Base-by-base conservation (phyloP, 2,113 vertebrate genomes). In the Eurypyga helias region DNA sequence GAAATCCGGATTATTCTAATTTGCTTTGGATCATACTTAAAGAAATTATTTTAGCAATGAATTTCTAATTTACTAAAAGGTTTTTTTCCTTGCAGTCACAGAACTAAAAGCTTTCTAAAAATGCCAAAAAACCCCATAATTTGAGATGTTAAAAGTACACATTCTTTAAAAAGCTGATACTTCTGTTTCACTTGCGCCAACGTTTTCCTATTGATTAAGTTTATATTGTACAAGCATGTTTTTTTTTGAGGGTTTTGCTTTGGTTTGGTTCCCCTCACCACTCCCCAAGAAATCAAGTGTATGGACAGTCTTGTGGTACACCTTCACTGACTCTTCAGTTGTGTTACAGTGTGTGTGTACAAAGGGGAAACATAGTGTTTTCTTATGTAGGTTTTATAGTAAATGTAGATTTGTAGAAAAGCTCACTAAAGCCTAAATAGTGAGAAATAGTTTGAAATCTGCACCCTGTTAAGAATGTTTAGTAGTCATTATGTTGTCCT, bases 41-140 rank as follows among this genome's bases (percentile, higher is more conserved):
- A 55, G 34, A 21, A 55, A 17, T 90, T 76, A 34, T 36, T 72
- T 83, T 51, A 69, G 33, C 38, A 71, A 51, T 31, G 5, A 41
- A 61, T 77, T 89, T 91, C 15, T 61, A 3, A 36, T 83, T 65
- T 83, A 18, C 2, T 13, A 24, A 51, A 75, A 67, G 4, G 0
- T 1, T 25, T 38, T 62, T 62, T 66, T 64, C 13, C 17, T 58
- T 64, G 17, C 7, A 43, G 4, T 52, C 23, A 26, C 33, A 17
- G 36, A 75, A 24, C 31, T 23, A 90, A 81, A 81, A 48, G 9
- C 11, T 51, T 38, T 55, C 77, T 51, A 1, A 41, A 92, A 87
- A 65, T 7, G 0, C 3, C 0, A 0, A 46, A 60, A 69, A 60
- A 17, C 3, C 90, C 28, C 3, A 11, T 61, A 38, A 61, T 70